Evolutionary conservation across 2,888 invertebrate species (phyloP).

Genomic region (Itoplectis maculator): DNA sequence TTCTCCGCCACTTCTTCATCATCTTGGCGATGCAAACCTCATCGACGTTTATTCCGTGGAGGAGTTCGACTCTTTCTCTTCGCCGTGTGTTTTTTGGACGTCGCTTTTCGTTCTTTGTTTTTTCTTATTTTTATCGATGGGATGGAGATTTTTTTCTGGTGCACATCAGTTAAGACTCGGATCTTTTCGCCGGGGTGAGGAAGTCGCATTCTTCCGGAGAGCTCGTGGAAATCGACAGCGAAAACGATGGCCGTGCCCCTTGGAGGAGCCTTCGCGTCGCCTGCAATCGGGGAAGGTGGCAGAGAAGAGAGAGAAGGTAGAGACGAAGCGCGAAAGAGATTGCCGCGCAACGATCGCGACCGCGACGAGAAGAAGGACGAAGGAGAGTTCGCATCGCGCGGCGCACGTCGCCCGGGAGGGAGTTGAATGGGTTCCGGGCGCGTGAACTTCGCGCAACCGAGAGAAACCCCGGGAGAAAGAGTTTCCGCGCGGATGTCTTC

Average conservation of each 20-base stretch:
- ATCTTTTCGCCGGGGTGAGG: constrained; percentile 3
- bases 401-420: constrained; percentile 40
- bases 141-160: constrained; percentile 33
- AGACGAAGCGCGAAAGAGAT: constrained; percentile 40
- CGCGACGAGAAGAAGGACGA: constrained; percentile 26
- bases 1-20: constrained; percentile 48
- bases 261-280: constrained; percentile 35
- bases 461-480: constrained; percentile 66
- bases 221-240: constrained; percentile 65
- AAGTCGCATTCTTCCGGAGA: constrained; percentile 14
- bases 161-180: not conserved
- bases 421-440: constrained; percentile 68
- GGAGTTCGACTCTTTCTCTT: not conserved
- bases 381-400: constrained; percentile 40
- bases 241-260: constrained; percentile 39
- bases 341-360: constrained; percentile 37
- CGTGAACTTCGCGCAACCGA: constrained; percentile 68
- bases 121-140: constrained; percentile 21
- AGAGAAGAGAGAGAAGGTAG: constrained; percentile 32
- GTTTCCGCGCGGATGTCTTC: constrained; percentile 69
- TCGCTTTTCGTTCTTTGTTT: constrained; percentile 6
- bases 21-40: not conserved
- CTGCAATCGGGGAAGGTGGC: constrained; percentile 41
- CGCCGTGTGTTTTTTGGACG: not conserved
- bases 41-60: not conserved